Evolutionary conservation across 2,113 vertebrate species (phyloP).

Genomic region (Acrocephalus arundinaceus): DNA sequence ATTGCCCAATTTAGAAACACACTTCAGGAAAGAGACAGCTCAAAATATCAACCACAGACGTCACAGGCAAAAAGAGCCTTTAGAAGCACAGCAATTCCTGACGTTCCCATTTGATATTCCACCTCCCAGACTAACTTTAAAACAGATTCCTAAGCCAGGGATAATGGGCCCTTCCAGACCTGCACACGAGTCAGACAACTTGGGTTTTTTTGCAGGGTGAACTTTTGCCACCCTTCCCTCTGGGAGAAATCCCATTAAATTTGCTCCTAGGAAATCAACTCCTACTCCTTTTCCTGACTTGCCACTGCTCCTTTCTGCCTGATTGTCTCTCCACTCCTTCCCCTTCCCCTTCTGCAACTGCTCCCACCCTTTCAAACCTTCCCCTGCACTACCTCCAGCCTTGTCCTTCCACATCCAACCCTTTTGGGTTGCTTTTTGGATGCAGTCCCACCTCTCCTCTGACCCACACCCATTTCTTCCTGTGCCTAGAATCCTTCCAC

Average conservation of each 20-base stretch:
- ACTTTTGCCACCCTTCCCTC: slow-evolving; percentile 44
- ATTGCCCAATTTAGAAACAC: slow-evolving; percentile 25
- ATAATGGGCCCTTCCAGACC: not conserved
- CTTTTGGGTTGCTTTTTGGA: not conserved
- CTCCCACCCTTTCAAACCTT: not conserved
- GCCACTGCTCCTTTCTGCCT: not conserved
- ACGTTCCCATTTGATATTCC: not conserved
- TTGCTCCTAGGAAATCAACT: not conserved
- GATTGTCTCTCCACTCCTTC: not conserved
- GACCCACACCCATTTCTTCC: not conserved
- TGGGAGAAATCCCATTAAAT: not conserved
- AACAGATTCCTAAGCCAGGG: not conserved
- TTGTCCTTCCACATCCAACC: not conserved
- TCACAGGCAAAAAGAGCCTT: not conserved
- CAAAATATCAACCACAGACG: not conserved
- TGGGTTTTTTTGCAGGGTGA: not conserved
- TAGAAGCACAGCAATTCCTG: not conserved
- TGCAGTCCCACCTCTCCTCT: not conserved
- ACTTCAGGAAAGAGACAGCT: not conserved
- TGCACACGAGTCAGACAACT: slow-evolving; percentile 14
- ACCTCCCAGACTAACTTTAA: not conserved
- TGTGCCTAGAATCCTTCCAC: not conserved
- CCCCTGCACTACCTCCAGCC: not conserved
- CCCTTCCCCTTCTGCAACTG: not conserved
- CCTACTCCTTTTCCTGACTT: not conserved